phyloP scores from a whole-genome alignment of 2,888 invertebrate species.

The Brachypterus glaber region DNA sequence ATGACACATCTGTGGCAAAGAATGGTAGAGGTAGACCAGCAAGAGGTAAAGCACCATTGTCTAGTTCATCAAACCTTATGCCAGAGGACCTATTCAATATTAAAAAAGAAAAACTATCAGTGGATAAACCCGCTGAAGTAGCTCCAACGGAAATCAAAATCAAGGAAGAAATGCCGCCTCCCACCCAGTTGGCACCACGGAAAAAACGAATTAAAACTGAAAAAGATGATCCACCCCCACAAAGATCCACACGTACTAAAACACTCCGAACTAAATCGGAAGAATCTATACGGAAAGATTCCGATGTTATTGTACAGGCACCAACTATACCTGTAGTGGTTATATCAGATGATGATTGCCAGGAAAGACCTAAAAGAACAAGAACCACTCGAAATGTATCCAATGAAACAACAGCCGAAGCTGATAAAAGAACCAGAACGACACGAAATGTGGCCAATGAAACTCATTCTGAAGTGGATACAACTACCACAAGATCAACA shows the following conservation, averaged over 20 bases:
- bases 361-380: constrained; percentile 3
- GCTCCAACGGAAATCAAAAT: constrained; percentile 1
- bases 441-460: constrained; percentile 4
- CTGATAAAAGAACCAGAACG: constrained; percentile 11
- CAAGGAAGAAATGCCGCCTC: constrained; percentile 26
- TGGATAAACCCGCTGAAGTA: neutral
- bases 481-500: constrained; percentile 12
- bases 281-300: neutral
- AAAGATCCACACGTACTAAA: constrained; percentile 16
- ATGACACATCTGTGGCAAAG: too few relatives aligned
- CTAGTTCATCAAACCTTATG: too few relatives aligned
- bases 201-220: constrained; percentile 22
- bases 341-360: constrained; percentile 1
- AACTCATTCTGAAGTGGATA: constrained; percentile 7
- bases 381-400: neutral
- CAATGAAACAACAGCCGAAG: constrained; percentile 6
- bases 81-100: constrained; percentile 25
- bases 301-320: constrained; percentile 1
- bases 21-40: too few relatives aligned
- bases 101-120: constrained; percentile 1
- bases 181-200: constrained; percentile 23
- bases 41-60: too few relatives aligned
- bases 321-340: neutral
- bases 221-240: constrained; percentile 12
- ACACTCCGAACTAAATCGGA: constrained; percentile 11